Evolutionary conservation across 2,888 invertebrate genomes (phyloP), one percentile per base, ranked within the genome.

Genomic region (Spodoptera exigua): DNA sequence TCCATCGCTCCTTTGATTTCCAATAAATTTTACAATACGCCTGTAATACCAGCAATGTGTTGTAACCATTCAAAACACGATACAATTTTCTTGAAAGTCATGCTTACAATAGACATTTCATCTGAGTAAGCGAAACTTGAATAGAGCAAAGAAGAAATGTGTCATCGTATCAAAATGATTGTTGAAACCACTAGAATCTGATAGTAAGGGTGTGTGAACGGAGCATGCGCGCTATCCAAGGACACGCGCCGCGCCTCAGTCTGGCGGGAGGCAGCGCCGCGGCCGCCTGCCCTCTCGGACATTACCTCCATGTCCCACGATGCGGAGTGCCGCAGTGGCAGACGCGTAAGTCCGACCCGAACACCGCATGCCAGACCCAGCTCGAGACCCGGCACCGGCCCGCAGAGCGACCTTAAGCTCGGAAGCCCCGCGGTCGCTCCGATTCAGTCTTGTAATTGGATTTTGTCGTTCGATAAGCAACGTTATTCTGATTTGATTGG

Each of bases 361-460:
- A 80, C 79, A 78, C 88, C 91, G 89, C 86, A 91, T 90, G 90
- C 90, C 87, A 83, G 89, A 83, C 83, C 89, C 88, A 82, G 83
- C 84, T 75, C 81, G 79, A 77, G 78, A 82, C 64, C 81, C 86
- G 82, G 82, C 84, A 77, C 70, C 85, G 80, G 84, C 89, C 84
- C 90, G 89, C 88, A 86, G 89, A 87, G 88, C 92, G 82, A 91
- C 91, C 86, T 81, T 89, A 83, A 86, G 84, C 87, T 87, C 89
- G 78, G 90, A 91, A 90, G 91, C 91, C 89, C 92, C 93, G 84
- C 90, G 93, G 82, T 90, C 89, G 83, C 92, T 94, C 81, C 92
- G 93, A 82, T 94, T 94, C 92, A 93, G 90, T 80, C 93, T 94
- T 83, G 94, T 94, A 93, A 94, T 93, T 93, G 89, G 91, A 91